Evolutionary conservation across 2,113 vertebrate species (phyloP), one percentile per base, ranked within the genome.

Genomic region (Alexandromys fortis): DNA sequence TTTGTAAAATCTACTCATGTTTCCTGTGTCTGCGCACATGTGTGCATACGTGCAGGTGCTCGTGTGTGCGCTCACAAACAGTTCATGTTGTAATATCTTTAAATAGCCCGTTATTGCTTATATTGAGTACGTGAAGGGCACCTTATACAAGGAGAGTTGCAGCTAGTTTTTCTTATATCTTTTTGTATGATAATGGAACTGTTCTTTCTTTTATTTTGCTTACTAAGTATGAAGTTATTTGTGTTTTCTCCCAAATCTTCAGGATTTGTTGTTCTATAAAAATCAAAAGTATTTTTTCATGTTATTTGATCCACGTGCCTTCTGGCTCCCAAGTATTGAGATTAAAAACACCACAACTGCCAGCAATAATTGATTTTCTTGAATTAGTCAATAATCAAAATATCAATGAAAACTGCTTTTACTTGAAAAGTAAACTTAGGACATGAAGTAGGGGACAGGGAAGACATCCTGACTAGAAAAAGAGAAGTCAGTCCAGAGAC

Each of bases 121-220:
- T 33, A 2, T 61, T 91, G 70, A 45, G 5, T 82, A 70, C 16
- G 19, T 70, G 7, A 92, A 47, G 76, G 30, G 3, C 1, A n/a
- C 30, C 17, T 78, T 49, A 78, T 14, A 49, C 26, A 28, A 49
- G 45, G 17, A 49, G 76, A 30, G 14, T 17, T 49, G 49, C 49
- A 86, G 70, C 47, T 76, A 93, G n/a, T 73, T 83, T 95, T 95
- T 86, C 30, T 38, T 67, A 30, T 5, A 78, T 52, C 19, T 87
- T 30, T 81, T 42, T 65, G 22, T 67, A 77, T 77, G 75, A 30
- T 47, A 77, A 47, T 30, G 75, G 42, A 28, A 47, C 22, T 65
- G 22, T 35, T 19, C 52, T 92, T 58, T 12, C 22, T 24, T 55
- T 12, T 79, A 14, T 47, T 67, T 35, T 52, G 7, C 55, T 49